Evolutionary conservation across 2,888 invertebrate genomes (phyloP), one percentile per base, ranked within the genome.

Genomic region (Phengaris alcon): DNA sequence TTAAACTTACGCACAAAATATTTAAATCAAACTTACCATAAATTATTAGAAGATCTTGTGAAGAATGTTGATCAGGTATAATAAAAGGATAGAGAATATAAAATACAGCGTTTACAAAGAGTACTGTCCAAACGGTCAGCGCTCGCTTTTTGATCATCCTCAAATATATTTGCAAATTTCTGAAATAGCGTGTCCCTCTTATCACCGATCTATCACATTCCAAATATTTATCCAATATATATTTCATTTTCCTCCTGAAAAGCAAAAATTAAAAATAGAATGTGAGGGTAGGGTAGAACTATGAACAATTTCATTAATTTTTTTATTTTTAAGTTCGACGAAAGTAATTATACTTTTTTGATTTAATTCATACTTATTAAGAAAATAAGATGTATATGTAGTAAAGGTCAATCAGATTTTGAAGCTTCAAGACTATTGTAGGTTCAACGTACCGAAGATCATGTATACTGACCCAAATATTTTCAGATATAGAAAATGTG

Each of bases 91-190:
- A 64, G 15, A 64, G 2, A 44, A 64, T 13, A 64, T 64, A 64
- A 64, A 64, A 35, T 0, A 83, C 70, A 0, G 85, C 85, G 64
- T 88, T 85, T 0, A 77, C 77, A n/a, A 85, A 83, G 64, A 89
- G 80, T 3, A 84, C 79, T 1, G 82, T 7, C 87, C 87, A 89
- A 77, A 86, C 86, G 0, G 84, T 44, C 4, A 85, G 76, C 3
- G 86, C 87, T 1, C 88, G 81, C 55, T 80, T 83, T 79, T 89
- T 89, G 3, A 88, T 86, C 3, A 72, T 69, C 44, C 82, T 80
- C 51, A 89, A 74, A 9, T 77, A 77, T 0, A 35, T 79, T 54
- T 81, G 75, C 15, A 88, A 78, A 73, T 87, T 87, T 2, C 70
- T 77, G 9, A 80, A 79, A 78, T 85, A 86, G 44, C 88, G 79